Evolutionary conservation across 2,888 invertebrate species (phyloP).

Genomic region (Xylophagus ater): DNA sequence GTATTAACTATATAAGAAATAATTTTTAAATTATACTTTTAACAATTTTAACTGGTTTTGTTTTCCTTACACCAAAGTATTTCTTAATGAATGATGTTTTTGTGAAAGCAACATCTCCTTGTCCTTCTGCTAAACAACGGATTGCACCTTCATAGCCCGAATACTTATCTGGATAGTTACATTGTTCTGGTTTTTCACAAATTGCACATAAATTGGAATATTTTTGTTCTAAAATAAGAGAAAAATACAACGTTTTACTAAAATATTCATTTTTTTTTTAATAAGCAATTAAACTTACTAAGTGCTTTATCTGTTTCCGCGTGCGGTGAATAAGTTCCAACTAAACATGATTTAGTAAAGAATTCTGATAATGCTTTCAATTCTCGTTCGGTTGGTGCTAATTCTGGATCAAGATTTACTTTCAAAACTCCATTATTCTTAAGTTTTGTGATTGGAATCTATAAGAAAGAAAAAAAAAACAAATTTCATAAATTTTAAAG

Average conservation of each 20-base stretch:
- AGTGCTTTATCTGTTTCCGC: conserved; percentile 55
- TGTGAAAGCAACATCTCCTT: conserved; percentile 78
- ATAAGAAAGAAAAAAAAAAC: conserved; percentile 22
- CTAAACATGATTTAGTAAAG: conserved; percentile 75
- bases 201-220: conserved; percentile 68
- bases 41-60: neutral
- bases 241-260: neutral
- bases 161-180: conserved; percentile 71
- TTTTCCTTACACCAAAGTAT: conserved; percentile 61
- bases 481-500: neutral
- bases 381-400: conserved; percentile 57
- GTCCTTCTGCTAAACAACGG: conserved; percentile 66
- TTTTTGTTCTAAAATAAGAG: conserved; percentile 52
- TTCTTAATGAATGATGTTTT: conserved; percentile 69
- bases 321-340: conserved; percentile 73
- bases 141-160: conserved; percentile 82
- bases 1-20: too few relatives aligned
- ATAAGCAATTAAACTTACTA: conserved; percentile 41
- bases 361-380: conserved; percentile 66
- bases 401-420: conserved; percentile 31
- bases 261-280: neutral
- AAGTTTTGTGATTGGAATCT: conserved; percentile 64
- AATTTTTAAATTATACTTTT: neutral
- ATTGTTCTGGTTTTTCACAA: conserved; percentile 63
- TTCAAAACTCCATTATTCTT: conserved; percentile 49